Percentiles rank a stretch among this genome's conserved stretches.
phyloP scores from a whole-genome alignment of 2,888 invertebrate species.

The Ophraella communa region DNA sequence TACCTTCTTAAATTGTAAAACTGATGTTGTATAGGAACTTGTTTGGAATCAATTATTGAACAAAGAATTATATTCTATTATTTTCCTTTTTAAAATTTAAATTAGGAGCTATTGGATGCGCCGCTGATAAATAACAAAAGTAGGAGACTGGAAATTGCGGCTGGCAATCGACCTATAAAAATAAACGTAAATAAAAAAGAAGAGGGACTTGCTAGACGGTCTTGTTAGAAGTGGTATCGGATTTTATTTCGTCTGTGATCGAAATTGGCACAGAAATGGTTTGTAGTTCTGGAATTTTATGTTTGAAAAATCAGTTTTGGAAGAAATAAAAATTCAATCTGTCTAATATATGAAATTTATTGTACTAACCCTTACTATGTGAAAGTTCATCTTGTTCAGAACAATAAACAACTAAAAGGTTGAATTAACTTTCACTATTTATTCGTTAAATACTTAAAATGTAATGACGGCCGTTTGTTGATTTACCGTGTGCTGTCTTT shows the following conservation, averaged over 20 bases:
- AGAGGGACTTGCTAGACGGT: conserved; percentile 13
- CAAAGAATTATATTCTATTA: neutral
- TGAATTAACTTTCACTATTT: too few species aligned
- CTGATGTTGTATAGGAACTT: too few species aligned
- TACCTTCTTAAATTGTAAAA: too few species aligned
- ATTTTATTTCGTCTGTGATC: conserved; percentile 4
- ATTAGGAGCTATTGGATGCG: neutral
- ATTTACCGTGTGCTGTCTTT: too few species aligned
- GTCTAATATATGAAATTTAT: too few species aligned
- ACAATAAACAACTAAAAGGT: too few species aligned
- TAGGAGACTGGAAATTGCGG: conserved; percentile 1
- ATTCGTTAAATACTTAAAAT: too few species aligned
- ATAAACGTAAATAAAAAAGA: neutral
- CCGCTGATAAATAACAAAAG: neutral
- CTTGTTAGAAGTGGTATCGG: conserved; percentile 3
- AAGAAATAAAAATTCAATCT: too few species aligned
- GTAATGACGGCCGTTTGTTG: too few species aligned
- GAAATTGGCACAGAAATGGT: neutral
- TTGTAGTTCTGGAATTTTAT: conserved; percentile 47
- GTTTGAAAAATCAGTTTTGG: conserved; percentile 67
- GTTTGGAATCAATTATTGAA: too few species aligned
- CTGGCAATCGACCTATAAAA: conserved; percentile 8
- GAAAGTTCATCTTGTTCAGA: too few species aligned
- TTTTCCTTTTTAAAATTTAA: neutral
- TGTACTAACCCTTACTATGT: too few species aligned